These are phyloP conservation scores for Orchesella cincta DNA, from an alignment of 1,140 invertebrate species.

Conservation along the genomic window DNA sequence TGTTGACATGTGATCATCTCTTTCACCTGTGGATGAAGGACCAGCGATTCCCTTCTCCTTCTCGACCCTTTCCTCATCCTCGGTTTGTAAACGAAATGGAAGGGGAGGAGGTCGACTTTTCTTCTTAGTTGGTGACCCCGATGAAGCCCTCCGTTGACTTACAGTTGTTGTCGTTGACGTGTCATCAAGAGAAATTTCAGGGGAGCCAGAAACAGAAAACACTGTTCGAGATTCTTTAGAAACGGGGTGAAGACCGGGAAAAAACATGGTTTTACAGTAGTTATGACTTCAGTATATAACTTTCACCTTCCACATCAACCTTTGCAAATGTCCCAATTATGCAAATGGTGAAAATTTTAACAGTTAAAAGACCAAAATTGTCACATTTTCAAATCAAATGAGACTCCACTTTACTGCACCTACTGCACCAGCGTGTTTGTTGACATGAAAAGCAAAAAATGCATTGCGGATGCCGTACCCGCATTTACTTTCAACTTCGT, in stretches of 20 bases:
- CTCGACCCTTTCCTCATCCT: not conserved
- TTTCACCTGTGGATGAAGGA: not conserved
- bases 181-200: not conserved
- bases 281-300: too few relatives aligned
- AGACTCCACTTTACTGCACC: too few relatives aligned
- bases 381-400: too few relatives aligned
- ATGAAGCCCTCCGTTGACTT: not conserved
- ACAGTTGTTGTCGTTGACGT: not conserved
- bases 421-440: too few relatives aligned
- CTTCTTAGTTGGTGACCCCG: constrained; percentile 10
- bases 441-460: too few relatives aligned
- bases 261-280: too few relatives aligned
- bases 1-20: not conserved
- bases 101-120: not conserved
- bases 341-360: too few relatives aligned
- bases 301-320: too few relatives aligned
- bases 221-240: not conserved
- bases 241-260: not conserved
- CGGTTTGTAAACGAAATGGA: not conserved
- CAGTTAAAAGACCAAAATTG: too few relatives aligned
- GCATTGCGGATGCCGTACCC: too few relatives aligned
- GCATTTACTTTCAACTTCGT: too few relatives aligned
- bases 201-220: not conserved
- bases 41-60: not conserved
- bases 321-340: too few relatives aligned